Conservation (phyloP, 1,140 invertebrate genomes). For the Papilio helenus region DNA sequence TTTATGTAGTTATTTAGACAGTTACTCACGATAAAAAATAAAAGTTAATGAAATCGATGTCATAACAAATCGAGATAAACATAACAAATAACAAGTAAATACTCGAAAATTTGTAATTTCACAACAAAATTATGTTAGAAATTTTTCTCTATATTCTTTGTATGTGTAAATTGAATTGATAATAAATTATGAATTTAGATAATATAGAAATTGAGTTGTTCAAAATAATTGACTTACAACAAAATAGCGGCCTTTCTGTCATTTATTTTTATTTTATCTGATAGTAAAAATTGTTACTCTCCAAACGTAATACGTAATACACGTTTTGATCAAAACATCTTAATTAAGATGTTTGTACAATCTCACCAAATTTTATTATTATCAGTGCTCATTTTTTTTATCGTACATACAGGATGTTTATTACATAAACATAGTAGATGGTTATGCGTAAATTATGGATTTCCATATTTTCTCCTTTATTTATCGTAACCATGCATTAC, state of each 20-base stretch:
- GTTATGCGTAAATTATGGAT: neutral
- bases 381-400: neutral
- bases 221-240: conserved; percentile 1
- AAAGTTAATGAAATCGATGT: too few relatives aligned
- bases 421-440: neutral
- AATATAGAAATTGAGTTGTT: neutral
- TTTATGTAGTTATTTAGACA: too few relatives aligned
- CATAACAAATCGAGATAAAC: neutral
- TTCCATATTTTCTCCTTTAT: neutral
- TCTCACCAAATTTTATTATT: neutral
- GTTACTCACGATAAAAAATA: too few relatives aligned
- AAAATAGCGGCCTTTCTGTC: neutral
- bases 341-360: conserved; percentile 5
- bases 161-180: neutral
- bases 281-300: neutral
- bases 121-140: neutral
- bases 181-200: neutral
- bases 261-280: neutral
- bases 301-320: neutral
- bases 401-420: neutral
- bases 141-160: neutral
- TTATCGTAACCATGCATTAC: neutral
- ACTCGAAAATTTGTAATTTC: neutral
- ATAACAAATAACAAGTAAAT: neutral
- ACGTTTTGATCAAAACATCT: neutral